Percentiles rank a stretch among this genome's conserved stretches.
Conservation (phyloP, 2,113 vertebrate species). For the Calyptommatus sinebrachiatus region DNA sequence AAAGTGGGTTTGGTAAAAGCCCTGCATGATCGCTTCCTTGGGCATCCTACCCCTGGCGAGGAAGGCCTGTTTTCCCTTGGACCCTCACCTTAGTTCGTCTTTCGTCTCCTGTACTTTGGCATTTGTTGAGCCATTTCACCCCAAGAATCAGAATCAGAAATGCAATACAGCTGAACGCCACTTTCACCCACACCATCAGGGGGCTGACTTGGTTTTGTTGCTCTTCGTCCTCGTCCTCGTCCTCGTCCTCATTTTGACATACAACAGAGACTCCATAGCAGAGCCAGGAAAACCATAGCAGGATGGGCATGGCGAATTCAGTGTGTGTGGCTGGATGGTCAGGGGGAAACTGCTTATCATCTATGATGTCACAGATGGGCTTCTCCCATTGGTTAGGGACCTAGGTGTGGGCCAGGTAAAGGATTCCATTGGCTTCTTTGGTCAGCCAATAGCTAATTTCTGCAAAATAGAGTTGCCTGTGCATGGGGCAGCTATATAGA, state of each 20-base stretch:
- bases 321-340: not conserved
- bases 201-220: not conserved
- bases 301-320: not conserved
- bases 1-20: no score
- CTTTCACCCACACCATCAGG: not conserved
- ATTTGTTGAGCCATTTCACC: not conserved
- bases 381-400: not conserved
- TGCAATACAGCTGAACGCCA: not conserved
- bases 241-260: not conserved
- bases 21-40: no score
- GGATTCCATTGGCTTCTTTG: not conserved
- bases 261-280: not conserved
- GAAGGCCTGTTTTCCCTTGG: not conserved
- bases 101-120: fast-evolving
- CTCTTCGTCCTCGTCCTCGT: not conserved
- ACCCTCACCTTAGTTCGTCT: no score
- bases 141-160: not conserved
- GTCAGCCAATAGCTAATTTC: no score
- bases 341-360: not conserved
- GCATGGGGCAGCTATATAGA: no score
- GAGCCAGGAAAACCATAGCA: not conserved
- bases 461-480: no score
- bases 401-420: not conserved
- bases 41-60: no score
- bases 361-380: slow-evolving; percentile 15